Percentiles rank a stretch among this genome's conserved stretches.
Evolutionary conservation across 2,888 invertebrate species (phyloP).

Genomic region (Yponomeuta sedellus): DNA sequence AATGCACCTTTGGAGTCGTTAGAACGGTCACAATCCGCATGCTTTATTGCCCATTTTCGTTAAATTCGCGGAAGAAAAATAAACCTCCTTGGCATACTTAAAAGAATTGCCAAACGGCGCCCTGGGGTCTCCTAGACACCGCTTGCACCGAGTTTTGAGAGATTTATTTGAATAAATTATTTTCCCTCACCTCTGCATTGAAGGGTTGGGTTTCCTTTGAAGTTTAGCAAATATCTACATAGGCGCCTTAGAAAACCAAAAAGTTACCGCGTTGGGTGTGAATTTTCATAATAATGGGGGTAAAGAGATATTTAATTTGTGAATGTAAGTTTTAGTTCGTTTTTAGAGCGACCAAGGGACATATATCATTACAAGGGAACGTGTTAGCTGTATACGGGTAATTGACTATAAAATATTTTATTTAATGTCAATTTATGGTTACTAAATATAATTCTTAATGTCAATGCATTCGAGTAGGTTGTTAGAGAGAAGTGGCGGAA

Average conservation of each 20-base stretch:
- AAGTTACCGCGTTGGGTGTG: not conserved
- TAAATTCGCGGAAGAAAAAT: conserved; percentile 51
- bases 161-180: conserved; percentile 76
- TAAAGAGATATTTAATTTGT: not conserved
- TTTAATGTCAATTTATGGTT: too few relatives aligned
- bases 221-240: not conserved
- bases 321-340: not conserved
- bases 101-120: conserved; percentile 60
- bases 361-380: too few relatives aligned
- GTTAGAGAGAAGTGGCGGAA: too few relatives aligned
- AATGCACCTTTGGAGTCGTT: not conserved
- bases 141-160: conserved; percentile 52
- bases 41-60: conserved; percentile 56
- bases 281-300: not conserved
- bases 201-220: conserved; percentile 53
- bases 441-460: too few relatives aligned
- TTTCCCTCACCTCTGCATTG: conserved; percentile 59
- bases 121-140: conserved; percentile 55
- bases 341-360: too few relatives aligned
- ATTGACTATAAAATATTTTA: too few relatives aligned
- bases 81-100: conserved; percentile 54
- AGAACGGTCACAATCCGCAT: conserved; percentile 27
- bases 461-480: too few relatives aligned
- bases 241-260: not conserved
- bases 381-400: too few relatives aligned